Percentiles rank a stretch among this genome's conserved stretches.
Conservation (phyloP, 2,797 vertebrate genomes). For the Heterohyrax brucei region DNA sequence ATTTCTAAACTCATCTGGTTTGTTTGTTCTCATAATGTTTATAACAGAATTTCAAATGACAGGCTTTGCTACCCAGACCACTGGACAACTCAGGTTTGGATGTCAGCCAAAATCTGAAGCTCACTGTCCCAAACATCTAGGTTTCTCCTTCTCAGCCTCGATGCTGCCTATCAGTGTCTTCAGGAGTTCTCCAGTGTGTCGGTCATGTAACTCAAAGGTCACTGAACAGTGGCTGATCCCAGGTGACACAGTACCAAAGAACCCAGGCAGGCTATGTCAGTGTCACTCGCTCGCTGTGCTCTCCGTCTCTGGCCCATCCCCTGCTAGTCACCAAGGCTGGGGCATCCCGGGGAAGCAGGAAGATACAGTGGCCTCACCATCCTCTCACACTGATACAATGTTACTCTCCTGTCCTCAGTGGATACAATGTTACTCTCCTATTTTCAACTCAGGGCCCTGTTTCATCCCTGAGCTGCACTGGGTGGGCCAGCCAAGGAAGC, state of each 20-base stretch:
- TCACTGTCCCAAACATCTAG: constrained; percentile 53
- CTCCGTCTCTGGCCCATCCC: background rate
- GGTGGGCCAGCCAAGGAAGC: background rate
- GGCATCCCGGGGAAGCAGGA: background rate
- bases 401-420: no score
- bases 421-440: background rate
- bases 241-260: constrained; percentile 38
- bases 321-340: background rate
- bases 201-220: constrained; percentile 54
- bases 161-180: background rate
- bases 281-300: background rate
- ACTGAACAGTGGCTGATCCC: background rate
- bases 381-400: background rate
- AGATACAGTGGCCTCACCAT: background rate
- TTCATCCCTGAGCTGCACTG: background rate
- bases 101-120: constrained; percentile 69
- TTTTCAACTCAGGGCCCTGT: background rate
- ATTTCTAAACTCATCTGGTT: constrained; percentile 69
- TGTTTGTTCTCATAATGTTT: constrained; percentile 45
- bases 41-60: constrained; percentile 75
- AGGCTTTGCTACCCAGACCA: constrained; percentile 27
- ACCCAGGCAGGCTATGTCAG: background rate
- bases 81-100: constrained; percentile 56
- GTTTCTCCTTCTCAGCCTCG: constrained; percentile 5
- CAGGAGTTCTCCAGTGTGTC: background rate